Evolutionary conservation across 2,888 invertebrate genomes (phyloP).

Genomic region (Ectemnius continuus): DNA sequence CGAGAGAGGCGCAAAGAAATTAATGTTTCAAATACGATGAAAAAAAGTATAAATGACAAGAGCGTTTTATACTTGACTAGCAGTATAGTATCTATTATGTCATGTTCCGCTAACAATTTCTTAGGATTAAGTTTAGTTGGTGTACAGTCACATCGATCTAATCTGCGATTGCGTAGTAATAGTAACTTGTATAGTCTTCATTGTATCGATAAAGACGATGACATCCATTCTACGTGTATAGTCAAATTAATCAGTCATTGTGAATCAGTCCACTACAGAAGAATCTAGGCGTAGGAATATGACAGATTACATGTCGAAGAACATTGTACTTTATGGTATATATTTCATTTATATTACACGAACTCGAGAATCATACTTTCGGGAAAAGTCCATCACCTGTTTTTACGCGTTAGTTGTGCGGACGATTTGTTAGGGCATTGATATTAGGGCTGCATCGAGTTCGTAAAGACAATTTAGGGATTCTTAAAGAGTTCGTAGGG

Average conservation of each 20-base stretch:
- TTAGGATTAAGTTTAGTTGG: slow-evolving; percentile 55
- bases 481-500: slow-evolving; percentile 26
- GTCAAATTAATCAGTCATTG: slow-evolving; percentile 38
- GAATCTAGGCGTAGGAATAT: slow-evolving; percentile 25
- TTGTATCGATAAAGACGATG: slow-evolving; percentile 48
- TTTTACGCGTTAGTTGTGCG: no score
- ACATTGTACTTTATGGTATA: background rate
- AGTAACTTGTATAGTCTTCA: slow-evolving; percentile 40
- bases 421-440: background rate
- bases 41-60: slow-evolving; percentile 49
- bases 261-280: slow-evolving; percentile 28
- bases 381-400: no score
- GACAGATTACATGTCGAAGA: slow-evolving; percentile 4
- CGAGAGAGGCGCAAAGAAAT: slow-evolving; percentile 18
- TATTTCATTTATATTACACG: slow-evolving; percentile 10
- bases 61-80: slow-evolving; percentile 61
- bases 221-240: slow-evolving; percentile 47
- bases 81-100: slow-evolving; percentile 50
- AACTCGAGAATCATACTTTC: no score
- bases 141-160: slow-evolving; percentile 48
- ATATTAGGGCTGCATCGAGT: background rate
- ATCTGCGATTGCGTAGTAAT: slow-evolving; percentile 44
- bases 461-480: slow-evolving; percentile 21
- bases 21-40: slow-evolving; percentile 15
- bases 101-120: slow-evolving; percentile 42